A percentile compares a stretch with the other conserved stretches of the same genome.
Evolutionary conservation across 92 coral and sea anemone species (phyloP).

Genomic region (Phenganax stokvisi): DNA sequence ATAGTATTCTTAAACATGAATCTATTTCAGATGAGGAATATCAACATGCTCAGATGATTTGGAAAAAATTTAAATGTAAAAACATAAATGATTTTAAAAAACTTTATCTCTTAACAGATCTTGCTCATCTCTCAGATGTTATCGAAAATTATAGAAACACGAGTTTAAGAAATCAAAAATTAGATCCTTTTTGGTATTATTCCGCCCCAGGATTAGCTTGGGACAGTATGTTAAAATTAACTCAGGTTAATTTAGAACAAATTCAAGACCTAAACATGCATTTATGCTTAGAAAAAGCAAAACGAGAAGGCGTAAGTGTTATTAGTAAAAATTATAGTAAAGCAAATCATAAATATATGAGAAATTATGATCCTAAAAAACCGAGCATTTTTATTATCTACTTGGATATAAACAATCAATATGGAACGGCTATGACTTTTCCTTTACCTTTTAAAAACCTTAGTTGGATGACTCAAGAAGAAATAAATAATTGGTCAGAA

Average conservation of each 20-base stretch:
- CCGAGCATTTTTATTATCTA: not conserved
- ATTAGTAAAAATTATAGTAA: not conserved
- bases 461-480: not conserved
- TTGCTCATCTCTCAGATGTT: no score
- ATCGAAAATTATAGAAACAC: not conserved
- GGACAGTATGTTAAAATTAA: not conserved
- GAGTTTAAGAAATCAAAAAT: not conserved
- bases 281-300: not conserved
- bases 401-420: constrained; percentile 11
- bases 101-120: no score
- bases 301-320: not conserved
- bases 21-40: constrained; percentile 30
- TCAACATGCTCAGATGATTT: constrained; percentile 25
- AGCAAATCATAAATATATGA: constrained; percentile 27
- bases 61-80: constrained; percentile 9
- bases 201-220: constrained; percentile 31
- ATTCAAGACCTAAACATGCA: not conserved
- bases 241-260: not conserved
- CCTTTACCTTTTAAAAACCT: not conserved
- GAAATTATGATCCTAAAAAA: not conserved
- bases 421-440: constrained; percentile 10
- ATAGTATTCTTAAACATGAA: not conserved
- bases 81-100: not conserved
- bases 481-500: no score
- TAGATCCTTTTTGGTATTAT: constrained; percentile 40